phyloP scores from a whole-genome alignment of 2,888 invertebrate genomes.

The Torymus texanus region DNA sequence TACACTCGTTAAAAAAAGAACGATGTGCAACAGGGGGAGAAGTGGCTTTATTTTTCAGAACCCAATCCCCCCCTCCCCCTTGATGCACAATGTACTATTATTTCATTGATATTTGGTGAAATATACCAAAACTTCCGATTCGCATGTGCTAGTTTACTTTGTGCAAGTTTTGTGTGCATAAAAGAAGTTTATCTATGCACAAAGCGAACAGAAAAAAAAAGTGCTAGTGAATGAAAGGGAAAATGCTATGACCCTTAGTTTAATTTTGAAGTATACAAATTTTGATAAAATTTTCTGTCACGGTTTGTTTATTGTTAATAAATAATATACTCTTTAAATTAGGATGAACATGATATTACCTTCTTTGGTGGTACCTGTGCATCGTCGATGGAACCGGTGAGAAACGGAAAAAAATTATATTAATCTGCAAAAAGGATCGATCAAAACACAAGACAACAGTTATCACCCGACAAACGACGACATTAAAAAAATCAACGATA shows the following conservation, averaged over 20 bases:
- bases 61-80: no score
- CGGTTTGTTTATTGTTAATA: background rate
- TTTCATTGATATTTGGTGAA: no score
- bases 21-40: no score
- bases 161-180: conserved; percentile 30
- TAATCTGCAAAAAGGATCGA: conserved; percentile 61
- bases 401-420: conserved; percentile 69
- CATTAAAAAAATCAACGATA: conserved; percentile 27
- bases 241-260: background rate
- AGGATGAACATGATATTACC: conserved; percentile 67
- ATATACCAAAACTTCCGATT: conserved; percentile 27
- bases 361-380: conserved; percentile 69
- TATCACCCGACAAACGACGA: conserved; percentile 46
- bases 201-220: conserved; percentile 49
- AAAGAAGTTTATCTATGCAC: conserved; percentile 48
- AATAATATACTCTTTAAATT: conserved; percentile 39
- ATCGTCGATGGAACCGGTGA: conserved; percentile 67
- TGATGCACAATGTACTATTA: no score
- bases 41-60: no score
- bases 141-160: conserved; percentile 8
- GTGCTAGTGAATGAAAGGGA: conserved; percentile 46
- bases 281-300: background rate
- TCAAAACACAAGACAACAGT: conserved; percentile 61
- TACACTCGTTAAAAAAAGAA: no score
- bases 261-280: conserved; percentile 5